These are phyloP conservation scores for Calephelis perditalis DNA, from an alignment of 2,888 invertebrate species.

Conservation along the genomic window DNA sequence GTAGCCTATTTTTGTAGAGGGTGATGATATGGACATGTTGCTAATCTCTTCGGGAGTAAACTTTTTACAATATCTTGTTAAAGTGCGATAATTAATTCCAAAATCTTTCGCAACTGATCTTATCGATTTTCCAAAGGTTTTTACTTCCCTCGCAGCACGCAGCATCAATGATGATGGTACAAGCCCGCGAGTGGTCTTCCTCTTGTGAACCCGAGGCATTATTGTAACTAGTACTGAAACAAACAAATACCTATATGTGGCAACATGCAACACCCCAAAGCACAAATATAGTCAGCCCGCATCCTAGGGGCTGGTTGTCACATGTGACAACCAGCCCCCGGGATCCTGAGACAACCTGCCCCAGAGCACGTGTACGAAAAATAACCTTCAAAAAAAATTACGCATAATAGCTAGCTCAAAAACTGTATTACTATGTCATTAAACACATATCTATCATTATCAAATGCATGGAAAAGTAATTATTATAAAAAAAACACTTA, in stretches of 20 bases:
- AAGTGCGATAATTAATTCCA: slow-evolving; percentile 25
- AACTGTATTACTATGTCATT: neutral
- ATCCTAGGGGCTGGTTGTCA: neutral
- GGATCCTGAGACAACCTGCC: slow-evolving; percentile 2
- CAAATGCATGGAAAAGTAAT: neutral
- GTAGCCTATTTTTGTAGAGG: slow-evolving; percentile 24
- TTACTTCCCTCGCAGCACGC: slow-evolving; percentile 21
- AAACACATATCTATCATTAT: neutral
- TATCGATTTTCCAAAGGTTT: slow-evolving; percentile 23
- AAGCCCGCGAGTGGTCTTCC: neutral
- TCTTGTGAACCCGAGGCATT: neutral
- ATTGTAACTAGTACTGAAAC: neutral
- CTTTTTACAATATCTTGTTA: slow-evolving; percentile 27
- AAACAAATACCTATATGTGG: neutral
- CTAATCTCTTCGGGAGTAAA: slow-evolving; percentile 24
- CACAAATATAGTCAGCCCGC: neutral
- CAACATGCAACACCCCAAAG: neutral
- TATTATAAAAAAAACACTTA: neutral
- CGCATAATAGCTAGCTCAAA: too few relatives aligned
- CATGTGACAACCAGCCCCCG: slow-evolving; percentile 2
- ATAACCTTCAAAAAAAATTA: neutral
- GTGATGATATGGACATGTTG: slow-evolving; percentile 22
- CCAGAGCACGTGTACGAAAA: neutral
- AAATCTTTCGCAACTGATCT: slow-evolving; percentile 24
- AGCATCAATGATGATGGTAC: neutral